Percentiles rank a stretch among this genome's conserved stretches.
Conservation (phyloP, 1,140 invertebrate species). For the Euura saliciscinereae region DNA sequence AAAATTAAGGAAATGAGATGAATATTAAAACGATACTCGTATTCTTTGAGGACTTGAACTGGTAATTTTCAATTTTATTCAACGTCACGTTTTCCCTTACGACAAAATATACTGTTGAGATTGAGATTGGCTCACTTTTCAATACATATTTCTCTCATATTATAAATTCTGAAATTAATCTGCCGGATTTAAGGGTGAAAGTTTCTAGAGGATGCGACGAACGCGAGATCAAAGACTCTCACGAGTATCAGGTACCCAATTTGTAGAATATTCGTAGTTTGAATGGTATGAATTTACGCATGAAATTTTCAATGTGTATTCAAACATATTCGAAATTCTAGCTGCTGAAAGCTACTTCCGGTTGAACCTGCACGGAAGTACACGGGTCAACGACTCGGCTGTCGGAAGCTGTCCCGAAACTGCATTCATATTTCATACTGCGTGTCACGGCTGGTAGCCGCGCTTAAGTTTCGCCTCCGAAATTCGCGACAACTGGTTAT, state of each 20-base stretch:
- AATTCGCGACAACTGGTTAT: background rate
- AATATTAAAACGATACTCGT: no score
- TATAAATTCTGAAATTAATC: no score
- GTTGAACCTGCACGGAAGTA: background rate
- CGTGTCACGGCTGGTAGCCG: background rate
- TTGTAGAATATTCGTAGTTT: background rate
- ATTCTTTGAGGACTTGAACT: no score
- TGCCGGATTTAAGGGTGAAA: no score
- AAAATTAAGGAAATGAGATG: background rate
- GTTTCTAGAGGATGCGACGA: no score
- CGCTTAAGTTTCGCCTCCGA: background rate
- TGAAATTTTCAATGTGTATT: background rate
- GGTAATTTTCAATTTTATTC: no score
- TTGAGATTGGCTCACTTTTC: no score
- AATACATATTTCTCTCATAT: no score
- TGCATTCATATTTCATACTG: background rate
- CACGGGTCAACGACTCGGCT: slow-evolving; percentile 1
- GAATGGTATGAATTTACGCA: slow-evolving; percentile 1
- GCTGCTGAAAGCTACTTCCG: background rate
- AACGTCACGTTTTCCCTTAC: no score
- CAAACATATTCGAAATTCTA: slow-evolving; percentile 1
- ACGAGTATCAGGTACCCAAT: background rate
- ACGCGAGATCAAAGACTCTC: no score
- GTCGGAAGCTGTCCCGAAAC: background rate
- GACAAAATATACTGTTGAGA: no score